Evolutionary conservation across 2,113 vertebrate species (phyloP).

Genomic region (Lophochroa leadbeateri): DNA sequence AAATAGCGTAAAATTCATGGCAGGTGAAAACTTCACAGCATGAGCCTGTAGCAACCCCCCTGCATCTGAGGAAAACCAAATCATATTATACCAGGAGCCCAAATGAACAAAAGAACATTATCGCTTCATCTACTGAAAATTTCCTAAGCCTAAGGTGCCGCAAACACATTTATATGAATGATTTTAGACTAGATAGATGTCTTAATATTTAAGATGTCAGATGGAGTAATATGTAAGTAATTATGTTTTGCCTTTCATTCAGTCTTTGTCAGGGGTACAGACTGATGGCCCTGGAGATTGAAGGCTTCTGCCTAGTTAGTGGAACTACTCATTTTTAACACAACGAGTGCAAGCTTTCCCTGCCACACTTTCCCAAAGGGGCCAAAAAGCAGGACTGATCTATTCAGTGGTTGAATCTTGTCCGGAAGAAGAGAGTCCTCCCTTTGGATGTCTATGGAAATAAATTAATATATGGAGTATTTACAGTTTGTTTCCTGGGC

Average conservation of each 20-base stretch:
- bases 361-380: not conserved
- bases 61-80: not conserved
- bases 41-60: not conserved
- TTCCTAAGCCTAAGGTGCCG: not conserved
- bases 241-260: slow-evolving; percentile 30
- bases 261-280: not conserved
- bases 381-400: not conserved
- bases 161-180: not conserved
- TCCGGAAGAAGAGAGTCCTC: not conserved
- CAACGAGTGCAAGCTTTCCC: accelerated
- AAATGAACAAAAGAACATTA: not conserved
- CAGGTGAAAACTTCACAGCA: not conserved
- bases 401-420: not conserved
- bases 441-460: not conserved
- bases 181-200: not conserved
- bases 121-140: not conserved
- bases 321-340: not conserved
- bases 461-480: accelerated
- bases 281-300: slow-evolving; percentile 32
- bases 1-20: not conserved
- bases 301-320: not conserved
- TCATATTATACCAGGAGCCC: not conserved
- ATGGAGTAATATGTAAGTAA: not conserved
- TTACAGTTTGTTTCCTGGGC: not conserved
- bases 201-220: slow-evolving; percentile 34